Conservation (phyloP, 1,140 invertebrate species). For the Doryteuthis pealeii region DNA sequence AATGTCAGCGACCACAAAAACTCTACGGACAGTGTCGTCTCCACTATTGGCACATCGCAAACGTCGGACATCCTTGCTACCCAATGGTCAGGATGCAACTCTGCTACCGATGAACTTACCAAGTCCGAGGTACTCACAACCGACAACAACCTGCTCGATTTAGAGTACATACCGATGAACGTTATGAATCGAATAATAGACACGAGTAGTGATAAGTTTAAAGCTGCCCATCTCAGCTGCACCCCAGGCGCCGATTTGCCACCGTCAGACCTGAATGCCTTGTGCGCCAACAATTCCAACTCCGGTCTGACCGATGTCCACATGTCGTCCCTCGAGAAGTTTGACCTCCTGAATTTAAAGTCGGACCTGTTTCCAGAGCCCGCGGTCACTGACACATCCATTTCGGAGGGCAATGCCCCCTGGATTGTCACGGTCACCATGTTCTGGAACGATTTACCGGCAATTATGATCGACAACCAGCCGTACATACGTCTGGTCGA, state of each 20-base stretch:
- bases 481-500: slow-evolving; percentile 56
- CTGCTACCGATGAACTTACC: too few relatives aligned
- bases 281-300: neutral
- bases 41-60: neutral
- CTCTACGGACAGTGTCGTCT: neutral
- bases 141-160: neutral
- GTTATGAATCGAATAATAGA: neutral
- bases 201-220: neutral
- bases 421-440: slow-evolving; percentile 56
- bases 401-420: slow-evolving; percentile 39
- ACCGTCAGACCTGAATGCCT: neutral
- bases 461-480: slow-evolving; percentile 53
- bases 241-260: neutral
- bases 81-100: too few relatives aligned
- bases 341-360: slow-evolving; percentile 32
- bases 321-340: slow-evolving; percentile 23
- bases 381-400: slow-evolving; percentile 16
- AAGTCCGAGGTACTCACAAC: too few relatives aligned
- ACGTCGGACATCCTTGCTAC: too few relatives aligned
- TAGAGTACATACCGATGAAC: neutral
- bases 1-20: neutral
- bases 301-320: slow-evolving; percentile 5
- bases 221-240: neutral
- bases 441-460: slow-evolving; percentile 58
- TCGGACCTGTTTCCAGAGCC: slow-evolving; percentile 28